Conservation (phyloP, 2,888 invertebrate species). For the Axea sp. region DNA sequence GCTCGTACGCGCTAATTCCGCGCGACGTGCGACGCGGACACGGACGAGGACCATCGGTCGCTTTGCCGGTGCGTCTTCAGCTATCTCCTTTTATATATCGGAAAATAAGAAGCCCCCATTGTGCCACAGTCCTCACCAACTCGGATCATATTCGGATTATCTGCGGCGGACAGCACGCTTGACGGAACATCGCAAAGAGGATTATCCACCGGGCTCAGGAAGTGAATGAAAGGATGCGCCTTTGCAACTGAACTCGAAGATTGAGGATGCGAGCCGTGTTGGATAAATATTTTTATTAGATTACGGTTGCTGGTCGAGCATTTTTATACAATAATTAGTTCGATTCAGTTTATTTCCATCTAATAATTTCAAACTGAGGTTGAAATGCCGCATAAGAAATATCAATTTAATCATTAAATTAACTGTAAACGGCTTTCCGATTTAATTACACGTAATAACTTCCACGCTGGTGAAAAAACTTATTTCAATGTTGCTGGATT, state of each 20-base stretch:
- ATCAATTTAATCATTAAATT: too few species aligned
- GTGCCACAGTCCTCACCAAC: constrained; percentile 42
- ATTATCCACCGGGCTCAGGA: constrained; percentile 38
- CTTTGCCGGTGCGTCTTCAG: constrained; percentile 46
- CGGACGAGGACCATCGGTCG: constrained; percentile 34
- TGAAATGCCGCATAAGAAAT: too few species aligned
- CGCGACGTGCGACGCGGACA: constrained; percentile 59
- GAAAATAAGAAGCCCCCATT: constrained; percentile 37
- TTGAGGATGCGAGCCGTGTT: constrained; percentile 8
- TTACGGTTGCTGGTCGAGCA: background rate
- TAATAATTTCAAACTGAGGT: too few species aligned
- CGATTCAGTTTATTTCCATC: too few species aligned
- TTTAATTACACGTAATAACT: too few species aligned
- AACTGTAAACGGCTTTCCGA: too few species aligned
- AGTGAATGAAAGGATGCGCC: constrained; percentile 32
- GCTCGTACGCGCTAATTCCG: constrained; percentile 65
- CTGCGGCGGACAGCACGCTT: constrained; percentile 28
- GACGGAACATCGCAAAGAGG: constrained; percentile 41
- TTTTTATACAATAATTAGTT: constrained; percentile 8
- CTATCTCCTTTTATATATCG: constrained; percentile 43
- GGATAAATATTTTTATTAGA: constrained; percentile 28
- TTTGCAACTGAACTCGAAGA: constrained; percentile 5
- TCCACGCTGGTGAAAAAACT: too few species aligned
- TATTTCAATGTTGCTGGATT: too few species aligned
- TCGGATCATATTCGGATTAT: constrained; percentile 44